phyloP scores from a whole-genome alignment of 2,888 invertebrate species.

The Branchellion lobata region DNA sequence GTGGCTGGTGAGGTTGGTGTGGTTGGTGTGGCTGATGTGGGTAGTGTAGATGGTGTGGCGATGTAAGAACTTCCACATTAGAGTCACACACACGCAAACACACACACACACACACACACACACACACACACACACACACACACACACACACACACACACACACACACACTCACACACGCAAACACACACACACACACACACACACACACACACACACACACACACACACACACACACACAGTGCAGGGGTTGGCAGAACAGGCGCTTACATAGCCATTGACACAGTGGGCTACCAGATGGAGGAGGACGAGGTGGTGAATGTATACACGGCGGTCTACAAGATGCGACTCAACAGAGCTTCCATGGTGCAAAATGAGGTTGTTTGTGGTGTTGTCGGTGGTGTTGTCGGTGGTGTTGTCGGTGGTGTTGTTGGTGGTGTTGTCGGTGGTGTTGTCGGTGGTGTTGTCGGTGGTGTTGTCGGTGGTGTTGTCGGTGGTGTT shows the following conservation, averaged over 20 bases:
- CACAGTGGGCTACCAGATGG: slow-evolving; percentile 32
- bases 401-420: background rate
- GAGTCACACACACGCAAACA: too few relatives aligned
- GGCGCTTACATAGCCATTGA: slow-evolving; percentile 44
- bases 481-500: background rate
- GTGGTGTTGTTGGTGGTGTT: background rate
- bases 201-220: too few relatives aligned
- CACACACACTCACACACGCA: too few relatives aligned
- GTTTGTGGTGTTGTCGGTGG: background rate
- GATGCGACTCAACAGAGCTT: slow-evolving; percentile 43
- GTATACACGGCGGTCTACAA: slow-evolving; percentile 37
- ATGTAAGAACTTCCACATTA: too few relatives aligned
- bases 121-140: too few relatives aligned
- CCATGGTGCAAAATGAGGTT: slow-evolving; percentile 46
- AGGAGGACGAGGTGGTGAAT: slow-evolving; percentile 63
- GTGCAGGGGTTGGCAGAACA: slow-evolving; percentile 44
- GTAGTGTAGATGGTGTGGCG: too few relatives aligned
- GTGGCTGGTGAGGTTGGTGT: background rate
- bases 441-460: background rate
- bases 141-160: too few relatives aligned
- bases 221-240: too few relatives aligned
- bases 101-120: too few relatives aligned
- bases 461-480: background rate
- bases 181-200: too few relatives aligned
- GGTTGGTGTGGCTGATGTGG: background rate